Conservation (phyloP, 2,113 vertebrate species). For the Nesogale talazaci region DNA sequence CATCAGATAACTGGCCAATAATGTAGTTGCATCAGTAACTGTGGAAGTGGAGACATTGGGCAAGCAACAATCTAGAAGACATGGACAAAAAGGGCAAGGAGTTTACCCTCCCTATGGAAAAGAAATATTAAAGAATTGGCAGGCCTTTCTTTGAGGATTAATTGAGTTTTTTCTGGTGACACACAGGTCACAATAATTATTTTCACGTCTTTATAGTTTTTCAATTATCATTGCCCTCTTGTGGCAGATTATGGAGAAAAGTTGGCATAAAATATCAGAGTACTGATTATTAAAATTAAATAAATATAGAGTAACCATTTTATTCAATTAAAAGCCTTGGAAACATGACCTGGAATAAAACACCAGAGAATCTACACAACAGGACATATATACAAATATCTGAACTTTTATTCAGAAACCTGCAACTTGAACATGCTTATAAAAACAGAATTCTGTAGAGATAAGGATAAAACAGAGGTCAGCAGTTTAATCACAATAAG, state of each 20-base stretch:
- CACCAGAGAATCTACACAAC: slow-evolving; percentile 19
- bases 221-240: slow-evolving; percentile 40
- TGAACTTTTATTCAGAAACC: slow-evolving; percentile 17
- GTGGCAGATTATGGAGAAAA: slow-evolving; percentile 42
- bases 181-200: slow-evolving; percentile 62
- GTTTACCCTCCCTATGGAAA: not conserved
- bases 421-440: not conserved
- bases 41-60: too few species aligned
- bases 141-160: slow-evolving; percentile 44
- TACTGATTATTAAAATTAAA: slow-evolving; percentile 56
- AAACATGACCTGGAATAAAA: slow-evolving; percentile 49
- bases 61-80: slow-evolving; percentile 12
- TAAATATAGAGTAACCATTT: slow-evolving; percentile 58
- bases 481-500: not conserved
- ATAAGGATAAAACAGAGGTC: not conserved
- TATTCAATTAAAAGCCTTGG: slow-evolving; percentile 61
- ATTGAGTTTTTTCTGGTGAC: slow-evolving; percentile 44
- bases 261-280: slow-evolving; percentile 56
- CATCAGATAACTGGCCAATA: slow-evolving; percentile 56
- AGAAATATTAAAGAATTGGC: slow-evolving; percentile 10
- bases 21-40: slow-evolving; percentile 25
- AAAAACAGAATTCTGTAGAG: not conserved
- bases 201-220: slow-evolving; percentile 52
- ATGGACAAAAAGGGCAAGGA: not conserved
- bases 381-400: not conserved